Base-by-base conservation (phyloP, 2,888 invertebrate genomes). In the Pseudococcus jackbeardsleyi region DNA sequence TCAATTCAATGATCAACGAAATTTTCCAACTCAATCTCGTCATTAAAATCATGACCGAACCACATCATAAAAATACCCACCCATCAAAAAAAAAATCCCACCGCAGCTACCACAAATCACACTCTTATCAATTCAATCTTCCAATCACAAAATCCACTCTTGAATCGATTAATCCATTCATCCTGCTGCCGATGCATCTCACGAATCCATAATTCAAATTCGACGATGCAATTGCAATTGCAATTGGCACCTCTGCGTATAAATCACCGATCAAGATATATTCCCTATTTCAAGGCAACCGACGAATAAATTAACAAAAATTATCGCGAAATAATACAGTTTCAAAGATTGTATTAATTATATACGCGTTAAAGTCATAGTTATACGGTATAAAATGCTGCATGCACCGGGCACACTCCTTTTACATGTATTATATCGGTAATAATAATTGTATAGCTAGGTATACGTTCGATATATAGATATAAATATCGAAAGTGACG, bases 401-500 rank as follows among this genome's bases (percentile, higher is more conserved):
- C 26, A 3, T 33, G 26, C 26, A 33, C 3, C 68, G 68, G 26
- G 68, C 68, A 72, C 68, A 79, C 79, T 79, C 79, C 79, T 79
- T 42, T 79, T 79, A 79, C 79, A 79, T 79, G 42, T 79, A 79
- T 42, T 42, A 72, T 33, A 72, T 4, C 15, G 26, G n/a, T 33
- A 72, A 72, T 72, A 72, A 72, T 72, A 9, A 19, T 22, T 64
- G 19, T 72, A n/a, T 26, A 6, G 19, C 15, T 54, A 54, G 0
- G 6, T 8, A 46, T 46, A 46, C 12, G n/a, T 9, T 19, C 59
- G 7, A n/a, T 59, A 59, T 59, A 59, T 19, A 72, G 68, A 79
- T 42, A 79, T 42, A 42, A 79, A 79, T 79, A 79, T 79, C 79
- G 42, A 79, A 79, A 79, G 79, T 79, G 79, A 79, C 79, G 79